These are phyloP conservation scores for Laterallus jamaicensis DNA, from an alignment of 2,113 vertebrate genomes.

Conservation along the genomic window DNA sequence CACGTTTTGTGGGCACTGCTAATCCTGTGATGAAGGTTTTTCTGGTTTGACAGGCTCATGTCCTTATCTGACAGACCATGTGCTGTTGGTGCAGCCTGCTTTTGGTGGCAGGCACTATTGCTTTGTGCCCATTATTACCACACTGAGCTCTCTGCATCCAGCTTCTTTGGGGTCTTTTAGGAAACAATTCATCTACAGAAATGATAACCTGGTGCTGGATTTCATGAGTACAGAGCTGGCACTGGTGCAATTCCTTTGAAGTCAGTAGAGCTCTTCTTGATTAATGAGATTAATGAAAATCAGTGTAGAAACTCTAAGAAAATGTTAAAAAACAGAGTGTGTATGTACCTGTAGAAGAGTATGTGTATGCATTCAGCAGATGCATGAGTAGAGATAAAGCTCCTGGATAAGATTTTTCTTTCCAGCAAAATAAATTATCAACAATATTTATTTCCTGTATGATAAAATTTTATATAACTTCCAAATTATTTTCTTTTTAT, in stretches of 20 bases:
- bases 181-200: not conserved
- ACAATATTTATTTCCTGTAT: not conserved
- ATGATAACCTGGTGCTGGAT: not conserved
- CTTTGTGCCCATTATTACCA: not conserved
- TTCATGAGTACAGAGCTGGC: not conserved
- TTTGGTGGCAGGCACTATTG: not conserved
- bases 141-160: not conserved
- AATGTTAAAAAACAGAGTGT: not conserved
- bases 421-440: not conserved
- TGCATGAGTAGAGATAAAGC: not conserved
- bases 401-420: not conserved
- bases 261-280: not conserved
- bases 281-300: not conserved
- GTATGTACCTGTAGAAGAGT: not conserved
- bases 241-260: conserved; percentile 2
- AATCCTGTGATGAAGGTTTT: fast-evolving
- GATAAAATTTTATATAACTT: not conserved
- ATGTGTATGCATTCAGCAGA: not conserved
- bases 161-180: not conserved
- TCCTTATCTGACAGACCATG: not conserved
- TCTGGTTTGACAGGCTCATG: not conserved
- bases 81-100: not conserved
- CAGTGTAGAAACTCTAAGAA: not conserved
- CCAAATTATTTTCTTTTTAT: not conserved
- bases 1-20: not conserved